A percentile compares a stretch with the other conserved stretches of the same genome.
Evolutionary conservation across 2,888 invertebrate genomes (phyloP).

Genomic region (Dicranocentrus wangi): DNA sequence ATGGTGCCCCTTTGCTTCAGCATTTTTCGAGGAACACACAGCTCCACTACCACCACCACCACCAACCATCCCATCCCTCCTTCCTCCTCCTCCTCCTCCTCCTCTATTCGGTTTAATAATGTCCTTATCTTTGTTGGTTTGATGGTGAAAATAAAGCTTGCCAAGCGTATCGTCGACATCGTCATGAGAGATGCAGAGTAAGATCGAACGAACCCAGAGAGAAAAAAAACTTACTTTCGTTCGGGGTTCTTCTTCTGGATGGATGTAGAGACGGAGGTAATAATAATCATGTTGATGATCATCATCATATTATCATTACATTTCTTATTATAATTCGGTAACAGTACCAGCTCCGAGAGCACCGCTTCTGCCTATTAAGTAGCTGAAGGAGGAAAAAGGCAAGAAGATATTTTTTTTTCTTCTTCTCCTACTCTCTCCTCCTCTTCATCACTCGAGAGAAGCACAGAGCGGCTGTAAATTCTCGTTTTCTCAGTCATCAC

Average conservation of each 20-base stretch:
- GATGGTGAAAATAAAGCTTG: slow-evolving; percentile 47
- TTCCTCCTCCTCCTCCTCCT: slow-evolving; percentile 17
- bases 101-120: slow-evolving; percentile 14
- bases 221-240: too few species aligned
- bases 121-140: slow-evolving; percentile 43
- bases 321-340: slow-evolving; percentile 59
- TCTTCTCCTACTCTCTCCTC: slow-evolving; percentile 16
- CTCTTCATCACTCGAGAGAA: slow-evolving; percentile 35
- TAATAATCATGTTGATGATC: slow-evolving; percentile 57
- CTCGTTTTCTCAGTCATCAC: slow-evolving; percentile 54
- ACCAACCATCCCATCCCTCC: neutral
- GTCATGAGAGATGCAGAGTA: too few species aligned
- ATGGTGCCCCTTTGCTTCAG: slow-evolving; percentile 37
- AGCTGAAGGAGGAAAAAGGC: slow-evolving; percentile 23
- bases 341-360: slow-evolving; percentile 22
- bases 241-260: neutral
- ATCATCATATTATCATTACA: slow-evolving; percentile 59
- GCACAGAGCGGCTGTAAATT: slow-evolving; percentile 54
- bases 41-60: too few species aligned
- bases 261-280: slow-evolving; percentile 26
- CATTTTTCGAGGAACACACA: neutral
- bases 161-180: slow-evolving; percentile 47
- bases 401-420: slow-evolving; percentile 13
- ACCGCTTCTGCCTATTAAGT: slow-evolving; percentile 56
- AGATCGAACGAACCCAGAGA: too few species aligned